These are phyloP conservation scores for Ammodytes marinus DNA, from an alignment of 2,113 vertebrate species.

Conservation along the genomic window DNA sequence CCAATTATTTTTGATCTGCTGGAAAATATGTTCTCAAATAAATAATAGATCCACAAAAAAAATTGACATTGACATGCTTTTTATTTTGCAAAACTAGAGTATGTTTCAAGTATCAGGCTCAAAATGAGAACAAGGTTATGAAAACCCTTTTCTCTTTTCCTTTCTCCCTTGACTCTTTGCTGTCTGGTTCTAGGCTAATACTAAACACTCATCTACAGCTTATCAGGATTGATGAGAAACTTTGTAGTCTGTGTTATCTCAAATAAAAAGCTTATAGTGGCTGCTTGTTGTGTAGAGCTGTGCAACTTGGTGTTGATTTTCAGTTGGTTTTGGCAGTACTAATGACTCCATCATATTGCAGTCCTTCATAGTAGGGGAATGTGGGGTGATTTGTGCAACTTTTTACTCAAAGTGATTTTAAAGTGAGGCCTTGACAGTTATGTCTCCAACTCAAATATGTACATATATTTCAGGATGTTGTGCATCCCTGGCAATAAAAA, in stretches of 20 bases:
- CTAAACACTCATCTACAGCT: background rate
- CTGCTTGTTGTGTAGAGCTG: background rate
- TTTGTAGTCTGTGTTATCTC: background rate
- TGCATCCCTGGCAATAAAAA: too few relatives aligned
- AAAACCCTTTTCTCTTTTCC: background rate
- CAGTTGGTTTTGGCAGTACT: background rate
- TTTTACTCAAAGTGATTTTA: too few relatives aligned
- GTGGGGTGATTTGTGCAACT: too few relatives aligned
- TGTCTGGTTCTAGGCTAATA: background rate
- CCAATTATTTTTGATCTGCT: too few relatives aligned
- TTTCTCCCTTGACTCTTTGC: background rate
- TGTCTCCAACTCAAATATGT: too few relatives aligned
- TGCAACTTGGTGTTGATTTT: background rate
- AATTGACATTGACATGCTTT: background rate
- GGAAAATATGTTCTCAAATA: too few relatives aligned
- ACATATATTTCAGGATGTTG: too few relatives aligned
- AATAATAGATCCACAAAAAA: too few relatives aligned
- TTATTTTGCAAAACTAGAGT: background rate
- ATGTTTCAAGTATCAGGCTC: background rate
- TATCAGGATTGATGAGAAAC: background rate
- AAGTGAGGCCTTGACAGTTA: too few relatives aligned
- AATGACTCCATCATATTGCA: background rate
- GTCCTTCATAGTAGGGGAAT: background rate
- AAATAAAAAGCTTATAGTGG: background rate
- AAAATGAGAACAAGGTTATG: background rate